phyloP scores from a whole-genome alignment of 2,888 invertebrate species.

The Notodonta dromedarius region DNA sequence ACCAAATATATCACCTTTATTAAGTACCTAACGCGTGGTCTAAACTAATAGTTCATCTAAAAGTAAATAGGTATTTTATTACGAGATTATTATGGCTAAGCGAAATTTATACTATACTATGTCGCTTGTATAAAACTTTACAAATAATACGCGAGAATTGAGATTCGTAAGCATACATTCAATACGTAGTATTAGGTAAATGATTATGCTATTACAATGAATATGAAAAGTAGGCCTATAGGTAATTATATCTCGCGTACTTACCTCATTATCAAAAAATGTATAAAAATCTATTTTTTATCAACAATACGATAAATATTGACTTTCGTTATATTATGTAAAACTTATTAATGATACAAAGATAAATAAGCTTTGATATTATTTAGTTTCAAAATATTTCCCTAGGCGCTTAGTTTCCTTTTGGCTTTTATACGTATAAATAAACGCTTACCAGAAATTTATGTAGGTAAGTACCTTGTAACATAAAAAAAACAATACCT shows the following conservation, averaged over 20 bases:
- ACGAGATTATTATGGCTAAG: conserved; percentile 49
- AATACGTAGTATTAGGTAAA: conserved; percentile 13
- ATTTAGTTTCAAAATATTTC: too few species aligned
- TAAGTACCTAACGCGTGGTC: conserved; percentile 64
- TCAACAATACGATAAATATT: conserved; percentile 17
- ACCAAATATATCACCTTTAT: conserved; percentile 59
- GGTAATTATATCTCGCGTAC: conserved; percentile 8
- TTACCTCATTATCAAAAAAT: conserved; percentile 23
- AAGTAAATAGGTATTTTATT: conserved; percentile 28
- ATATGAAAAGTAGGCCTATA: conserved; percentile 24
- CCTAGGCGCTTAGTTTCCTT: too few species aligned
- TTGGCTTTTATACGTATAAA: too few species aligned
- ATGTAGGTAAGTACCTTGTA: too few species aligned
- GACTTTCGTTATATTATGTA: conserved; percentile 18
- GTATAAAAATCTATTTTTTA: conserved; percentile 41
- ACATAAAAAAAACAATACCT: too few species aligned
- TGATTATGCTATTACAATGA: conserved; percentile 19
- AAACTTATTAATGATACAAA: conserved; percentile 1
- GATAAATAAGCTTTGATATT: neutral
- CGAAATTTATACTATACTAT: conserved; percentile 31
- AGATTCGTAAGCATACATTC: conserved; percentile 18
- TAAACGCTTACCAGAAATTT: too few species aligned
- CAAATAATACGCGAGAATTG: conserved; percentile 13
- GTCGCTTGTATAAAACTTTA: conserved; percentile 15
- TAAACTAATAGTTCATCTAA: conserved; percentile 46